A percentile compares a stretch with the other conserved stretches of the same genome.
Conservation (phyloP, 2,113 vertebrate species). For the Tragelaphus buxtoni region DNA sequence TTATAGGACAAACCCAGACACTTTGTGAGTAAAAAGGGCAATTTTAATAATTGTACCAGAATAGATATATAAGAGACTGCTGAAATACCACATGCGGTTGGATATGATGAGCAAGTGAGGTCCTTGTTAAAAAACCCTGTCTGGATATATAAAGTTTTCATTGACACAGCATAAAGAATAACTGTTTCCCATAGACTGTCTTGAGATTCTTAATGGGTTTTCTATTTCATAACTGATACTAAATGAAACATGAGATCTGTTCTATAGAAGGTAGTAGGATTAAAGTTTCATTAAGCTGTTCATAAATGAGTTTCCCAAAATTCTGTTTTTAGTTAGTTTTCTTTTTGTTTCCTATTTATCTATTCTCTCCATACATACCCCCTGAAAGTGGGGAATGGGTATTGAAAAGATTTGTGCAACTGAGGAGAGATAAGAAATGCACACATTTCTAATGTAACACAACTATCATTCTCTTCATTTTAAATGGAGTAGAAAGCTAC, state of each 20-base stretch:
- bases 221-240: not conserved
- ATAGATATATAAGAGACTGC: not conserved
- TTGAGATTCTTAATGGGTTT: constrained; percentile 11
- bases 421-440: not conserved
- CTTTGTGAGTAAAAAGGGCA: not conserved
- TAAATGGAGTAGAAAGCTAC: not conserved
- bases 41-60: not conserved
- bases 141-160: not conserved
- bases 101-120: not conserved
- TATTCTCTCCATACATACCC: not conserved
- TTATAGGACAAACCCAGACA: not conserved
- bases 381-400: not conserved
- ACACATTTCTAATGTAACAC: not conserved
- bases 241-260: not conserved
- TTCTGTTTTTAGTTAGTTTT: not conserved
- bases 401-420: not conserved
- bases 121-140: not conserved
- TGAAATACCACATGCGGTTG: not conserved
- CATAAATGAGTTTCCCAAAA: not conserved
- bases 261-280: not conserved
- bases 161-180: not conserved
- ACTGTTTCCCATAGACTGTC: not conserved
- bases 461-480: not conserved
- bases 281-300: not conserved
- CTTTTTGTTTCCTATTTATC: not conserved